Percentiles rank a stretch among this genome's conserved stretches.
phyloP scores from a whole-genome alignment of 2,797 vertebrate genomes.

The Sebastes nivosus region DNA sequence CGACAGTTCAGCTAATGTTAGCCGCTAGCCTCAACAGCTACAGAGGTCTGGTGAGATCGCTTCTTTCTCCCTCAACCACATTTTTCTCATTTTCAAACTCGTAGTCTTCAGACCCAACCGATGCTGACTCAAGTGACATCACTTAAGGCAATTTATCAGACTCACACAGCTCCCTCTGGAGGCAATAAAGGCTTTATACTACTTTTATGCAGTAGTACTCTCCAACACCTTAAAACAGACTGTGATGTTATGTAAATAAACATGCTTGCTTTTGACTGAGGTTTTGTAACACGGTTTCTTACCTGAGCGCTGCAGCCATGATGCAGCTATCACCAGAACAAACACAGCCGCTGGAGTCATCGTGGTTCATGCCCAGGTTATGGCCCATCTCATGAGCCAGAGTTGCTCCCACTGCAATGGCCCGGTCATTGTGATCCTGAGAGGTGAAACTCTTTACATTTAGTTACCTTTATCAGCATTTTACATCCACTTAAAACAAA shows the following conservation, averaged over 20 bases:
- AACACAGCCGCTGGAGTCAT: too few relatives aligned
- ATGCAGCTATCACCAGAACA: conserved; percentile 72
- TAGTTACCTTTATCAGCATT: background rate
- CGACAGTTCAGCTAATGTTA: too few relatives aligned
- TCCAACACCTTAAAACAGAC: background rate
- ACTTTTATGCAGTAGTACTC: background rate
- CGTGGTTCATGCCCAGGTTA: too few relatives aligned
- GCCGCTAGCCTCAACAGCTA: too few relatives aligned
- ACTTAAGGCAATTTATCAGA: too few relatives aligned
- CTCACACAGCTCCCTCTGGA: background rate
- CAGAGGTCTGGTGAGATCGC: too few relatives aligned
- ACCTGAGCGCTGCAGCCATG: conserved; percentile 84
- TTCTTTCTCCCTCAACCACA: too few relatives aligned
- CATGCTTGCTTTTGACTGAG: background rate
- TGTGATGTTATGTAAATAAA: background rate
- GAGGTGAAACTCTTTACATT: background rate
- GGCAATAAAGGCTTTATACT: background rate
- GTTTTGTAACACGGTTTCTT: background rate
- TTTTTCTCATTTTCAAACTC: too few relatives aligned
- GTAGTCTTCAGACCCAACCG: too few relatives aligned
- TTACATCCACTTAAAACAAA: background rate
- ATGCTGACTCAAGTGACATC: too few relatives aligned
- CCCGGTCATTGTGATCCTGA: conserved; percentile 61
- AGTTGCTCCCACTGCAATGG: too few relatives aligned
- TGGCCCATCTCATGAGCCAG: too few relatives aligned